Conservation (phyloP, 2,113 vertebrate genomes). For the Menura novaehollandiae region DNA sequence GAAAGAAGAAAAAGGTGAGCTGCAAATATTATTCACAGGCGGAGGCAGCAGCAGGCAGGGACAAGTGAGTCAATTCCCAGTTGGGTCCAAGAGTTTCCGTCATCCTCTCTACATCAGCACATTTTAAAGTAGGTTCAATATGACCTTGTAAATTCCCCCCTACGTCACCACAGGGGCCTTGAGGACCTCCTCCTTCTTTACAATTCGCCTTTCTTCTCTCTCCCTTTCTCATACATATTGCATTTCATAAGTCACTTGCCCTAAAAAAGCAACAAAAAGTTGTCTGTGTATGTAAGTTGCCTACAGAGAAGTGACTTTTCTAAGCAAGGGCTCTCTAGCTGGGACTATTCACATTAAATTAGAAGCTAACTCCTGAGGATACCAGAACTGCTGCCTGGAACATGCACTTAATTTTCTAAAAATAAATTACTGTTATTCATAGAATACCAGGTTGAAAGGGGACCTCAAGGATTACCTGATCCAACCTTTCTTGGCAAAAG, state of each 20-base stretch:
- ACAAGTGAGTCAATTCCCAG: slow-evolving; percentile 53
- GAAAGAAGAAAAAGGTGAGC: slow-evolving; percentile 39
- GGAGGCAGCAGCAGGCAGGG: slow-evolving; percentile 10
- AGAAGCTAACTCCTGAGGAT: not conserved
- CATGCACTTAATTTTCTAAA: not conserved
- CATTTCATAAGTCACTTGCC: not conserved
- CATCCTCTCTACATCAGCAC: slow-evolving; percentile 16
- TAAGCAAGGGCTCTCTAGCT: not conserved
- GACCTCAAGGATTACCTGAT: not conserved
- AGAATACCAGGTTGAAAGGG: not conserved
- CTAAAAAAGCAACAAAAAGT: not conserved
- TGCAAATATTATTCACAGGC: slow-evolving; percentile 45
- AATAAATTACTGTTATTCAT: not conserved
- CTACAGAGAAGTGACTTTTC: not conserved
- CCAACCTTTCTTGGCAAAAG: not conserved
- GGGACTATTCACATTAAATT: not conserved
- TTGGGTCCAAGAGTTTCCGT: not conserved
- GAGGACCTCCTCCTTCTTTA: not conserved
- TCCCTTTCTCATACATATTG: not conserved
- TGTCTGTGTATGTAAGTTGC: not conserved
- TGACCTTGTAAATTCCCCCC: slow-evolving; percentile 21
- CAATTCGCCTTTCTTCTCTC: not conserved
- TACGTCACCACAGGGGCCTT: not conserved
- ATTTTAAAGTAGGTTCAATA: slow-evolving; percentile 14
- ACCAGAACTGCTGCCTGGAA: not conserved